Conservation (phyloP, 23 tunicate genomes). For the Oikopleura albicans region DNA sequence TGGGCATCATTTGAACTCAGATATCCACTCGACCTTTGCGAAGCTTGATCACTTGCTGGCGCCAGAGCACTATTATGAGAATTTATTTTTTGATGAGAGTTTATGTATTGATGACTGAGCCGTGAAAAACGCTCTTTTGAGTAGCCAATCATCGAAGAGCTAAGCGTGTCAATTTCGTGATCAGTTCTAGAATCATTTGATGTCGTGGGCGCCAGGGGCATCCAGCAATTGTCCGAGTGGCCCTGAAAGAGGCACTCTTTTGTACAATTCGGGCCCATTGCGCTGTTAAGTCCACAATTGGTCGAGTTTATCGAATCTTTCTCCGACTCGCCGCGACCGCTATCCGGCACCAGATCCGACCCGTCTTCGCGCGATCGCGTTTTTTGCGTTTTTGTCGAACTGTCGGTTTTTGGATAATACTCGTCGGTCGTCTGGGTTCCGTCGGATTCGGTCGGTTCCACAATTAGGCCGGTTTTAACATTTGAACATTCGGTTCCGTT, state of each 20-base stretch:
- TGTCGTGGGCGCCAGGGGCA: slow-evolving; percentile 4
- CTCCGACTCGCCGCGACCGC: slow-evolving; percentile 13
- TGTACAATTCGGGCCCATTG: slow-evolving; percentile 13
- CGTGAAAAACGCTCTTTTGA: neutral
- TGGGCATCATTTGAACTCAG: slow-evolving; percentile 6
- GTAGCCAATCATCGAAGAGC: neutral
- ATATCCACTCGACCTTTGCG: neutral
- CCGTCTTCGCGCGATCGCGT: neutral
- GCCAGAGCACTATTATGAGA: neutral
- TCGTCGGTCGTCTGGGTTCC: neutral
- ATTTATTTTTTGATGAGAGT: neutral
- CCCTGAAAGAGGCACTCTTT: neutral
- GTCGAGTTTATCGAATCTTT: neutral
- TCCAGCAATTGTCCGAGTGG: slow-evolving; percentile 14
- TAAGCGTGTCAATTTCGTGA: neutral
- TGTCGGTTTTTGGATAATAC: neutral
- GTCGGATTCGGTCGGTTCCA: neutral
- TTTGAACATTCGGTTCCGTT: neutral
- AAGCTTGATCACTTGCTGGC: neutral
- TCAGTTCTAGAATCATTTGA: neutral
- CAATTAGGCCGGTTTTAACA: neutral
- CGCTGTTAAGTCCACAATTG: neutral
- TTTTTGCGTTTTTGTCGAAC: neutral
- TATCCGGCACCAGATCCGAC: neutral
- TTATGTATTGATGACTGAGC: neutral